Evolutionary conservation across 2,888 invertebrate species (phyloP).

Genomic region (Eristalis intricaria): DNA sequence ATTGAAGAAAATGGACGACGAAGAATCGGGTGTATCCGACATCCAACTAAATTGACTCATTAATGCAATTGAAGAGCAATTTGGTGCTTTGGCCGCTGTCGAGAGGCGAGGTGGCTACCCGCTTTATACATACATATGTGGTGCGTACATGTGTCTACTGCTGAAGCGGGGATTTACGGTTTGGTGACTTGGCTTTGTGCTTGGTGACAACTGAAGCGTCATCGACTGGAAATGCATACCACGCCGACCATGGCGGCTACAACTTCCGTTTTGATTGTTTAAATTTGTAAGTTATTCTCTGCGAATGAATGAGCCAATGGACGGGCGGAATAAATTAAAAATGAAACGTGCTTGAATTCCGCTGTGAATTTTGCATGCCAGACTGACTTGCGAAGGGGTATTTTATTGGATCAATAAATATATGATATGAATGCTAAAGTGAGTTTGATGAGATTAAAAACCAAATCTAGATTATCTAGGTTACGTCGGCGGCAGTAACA

Average conservation of each 20-base stretch:
- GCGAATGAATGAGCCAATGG: not conserved
- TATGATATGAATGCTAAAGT: not conserved
- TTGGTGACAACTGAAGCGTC: conserved; percentile 33
- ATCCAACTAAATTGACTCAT: conserved; percentile 64
- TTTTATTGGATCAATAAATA: conserved; percentile 7
- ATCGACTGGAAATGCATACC: conserved; percentile 65
- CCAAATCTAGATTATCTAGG: not conserved
- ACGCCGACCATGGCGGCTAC: conserved; percentile 54
- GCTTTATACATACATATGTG: not conserved
- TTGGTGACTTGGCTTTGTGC: conserved; percentile 47
- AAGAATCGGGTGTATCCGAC: conserved; percentile 1
- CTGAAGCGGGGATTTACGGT: conserved; percentile 47
- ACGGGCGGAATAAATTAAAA: conserved; percentile 16
- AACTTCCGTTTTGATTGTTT: conserved; percentile 68
- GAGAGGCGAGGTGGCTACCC: not conserved
- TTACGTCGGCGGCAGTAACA: not conserved
- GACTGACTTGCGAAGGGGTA: not conserved
- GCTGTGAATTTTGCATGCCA: conserved; percentile 14
- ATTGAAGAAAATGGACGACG: not conserved
- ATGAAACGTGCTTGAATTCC: not conserved
- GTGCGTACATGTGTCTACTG: not conserved
- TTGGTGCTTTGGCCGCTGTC: not conserved
- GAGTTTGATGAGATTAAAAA: not conserved
- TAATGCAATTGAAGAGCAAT: conserved; percentile 61
- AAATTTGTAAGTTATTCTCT: conserved; percentile 45